A percentile compares a stretch with the other conserved stretches of the same genome.
Conservation (phyloP, 2,888 invertebrate genomes). For the Lasioglossum calceatum region DNA sequence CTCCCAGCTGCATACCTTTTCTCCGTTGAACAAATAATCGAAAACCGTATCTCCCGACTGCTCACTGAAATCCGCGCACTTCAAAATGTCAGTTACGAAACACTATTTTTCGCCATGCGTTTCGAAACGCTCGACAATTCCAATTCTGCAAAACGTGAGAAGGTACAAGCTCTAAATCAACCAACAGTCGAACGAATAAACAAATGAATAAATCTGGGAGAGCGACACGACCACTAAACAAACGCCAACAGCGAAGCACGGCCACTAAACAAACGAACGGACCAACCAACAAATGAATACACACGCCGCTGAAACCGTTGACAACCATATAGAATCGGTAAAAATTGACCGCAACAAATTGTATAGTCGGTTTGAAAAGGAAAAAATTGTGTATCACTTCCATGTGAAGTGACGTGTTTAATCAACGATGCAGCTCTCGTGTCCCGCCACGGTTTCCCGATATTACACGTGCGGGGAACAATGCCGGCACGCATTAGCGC, state of each 20-base stretch:
- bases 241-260: background rate
- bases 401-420: background rate
- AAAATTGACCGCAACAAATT: background rate
- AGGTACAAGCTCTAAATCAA: too few species aligned
- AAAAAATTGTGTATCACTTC: background rate
- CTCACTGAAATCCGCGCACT: background rate
- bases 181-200: background rate
- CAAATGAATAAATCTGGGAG: background rate
- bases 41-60: background rate
- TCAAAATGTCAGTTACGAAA: too few species aligned
- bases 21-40: background rate
- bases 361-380: background rate
- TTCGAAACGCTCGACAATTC: too few species aligned
- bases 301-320: background rate
- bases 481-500: background rate
- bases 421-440: background rate
- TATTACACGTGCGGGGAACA: background rate
- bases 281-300: background rate
- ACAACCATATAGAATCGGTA: background rate
- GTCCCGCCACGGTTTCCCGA: background rate
- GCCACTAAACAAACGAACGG: background rate
- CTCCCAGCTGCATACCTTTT: background rate
- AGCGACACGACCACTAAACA: background rate
- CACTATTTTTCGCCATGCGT: background rate
- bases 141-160: too few species aligned